Evolutionary conservation across 2,888 invertebrate species (phyloP), one percentile per base, ranked within the genome.

Genomic region (Serrognathus titanus): DNA sequence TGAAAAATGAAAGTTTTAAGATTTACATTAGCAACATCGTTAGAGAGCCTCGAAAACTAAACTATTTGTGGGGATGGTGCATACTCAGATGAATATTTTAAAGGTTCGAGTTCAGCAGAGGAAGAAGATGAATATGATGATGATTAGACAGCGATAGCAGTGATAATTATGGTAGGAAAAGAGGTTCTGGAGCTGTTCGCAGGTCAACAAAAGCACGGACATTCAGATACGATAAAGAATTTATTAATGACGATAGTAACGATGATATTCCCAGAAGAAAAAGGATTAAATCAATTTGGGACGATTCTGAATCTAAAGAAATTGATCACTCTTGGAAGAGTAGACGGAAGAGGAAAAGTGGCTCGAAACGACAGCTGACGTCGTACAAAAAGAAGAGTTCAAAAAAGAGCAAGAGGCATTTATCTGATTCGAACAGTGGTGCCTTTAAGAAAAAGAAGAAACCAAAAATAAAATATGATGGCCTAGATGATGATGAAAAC

Each of bases 81-180:
- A 36, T 86, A 84, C 55, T 91, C 90, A 0, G 95, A 95, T 70
- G 95, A 95, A 75, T 96, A 96, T 76, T 96, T 95, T 71, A 91
- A 92, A 72, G 92, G 92, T 43, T 86, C 89, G 0, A 88, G 88
- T 53, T 61, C 60, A 2, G 61, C 61, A 11, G 82, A 80, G 1
- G 81, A 81, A 2, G 80, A 80, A 24, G 80, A 80, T 10, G 85
- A 86, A 47, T 85, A 86, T 24, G 80, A 80, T 31, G 82, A 81
- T 8, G 80, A 80, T 50, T 77, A 37, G 82, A 82, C 1, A 81
- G 81, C 24, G 83, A 83, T 8, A 85, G 85, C 20, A 83, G 81
- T 39, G 81, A 80, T 43, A 81, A 80, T 39, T 72, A 78, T 2
- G 78, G 79, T 51, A 74, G 78, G 13, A 77, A 81, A 13, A 76